A percentile compares a stretch with the other conserved stretches of the same genome.
Evolutionary conservation across 2,888 invertebrate genomes (phyloP).

Genomic region (Thecophora atra): DNA sequence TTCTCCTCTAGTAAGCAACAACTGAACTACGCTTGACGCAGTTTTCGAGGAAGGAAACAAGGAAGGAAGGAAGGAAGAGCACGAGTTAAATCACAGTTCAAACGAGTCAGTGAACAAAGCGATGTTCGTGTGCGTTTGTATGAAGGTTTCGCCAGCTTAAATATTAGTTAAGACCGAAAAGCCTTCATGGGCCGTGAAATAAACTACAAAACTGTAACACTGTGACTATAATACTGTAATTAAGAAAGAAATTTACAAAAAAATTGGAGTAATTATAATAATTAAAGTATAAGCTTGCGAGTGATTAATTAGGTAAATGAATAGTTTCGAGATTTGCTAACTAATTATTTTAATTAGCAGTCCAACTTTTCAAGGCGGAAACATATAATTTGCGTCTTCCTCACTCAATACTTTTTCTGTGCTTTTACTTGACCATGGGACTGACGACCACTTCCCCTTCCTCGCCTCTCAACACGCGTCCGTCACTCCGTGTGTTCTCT

Average conservation of each 20-base stretch:
- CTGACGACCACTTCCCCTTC: too few relatives aligned
- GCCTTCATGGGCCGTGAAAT: slow-evolving; percentile 10
- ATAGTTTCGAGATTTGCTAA: neutral
- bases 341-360: neutral
- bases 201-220: neutral
- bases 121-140: neutral
- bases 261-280: too few relatives aligned
- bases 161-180: slow-evolving; percentile 11
- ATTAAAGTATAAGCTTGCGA: too few relatives aligned
- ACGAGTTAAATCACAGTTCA: neutral
- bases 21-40: neutral
- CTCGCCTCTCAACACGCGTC: too few relatives aligned
- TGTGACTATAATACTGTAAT: too few relatives aligned
- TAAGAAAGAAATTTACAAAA: too few relatives aligned
- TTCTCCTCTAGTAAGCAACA: neutral
- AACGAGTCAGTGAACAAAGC: neutral
- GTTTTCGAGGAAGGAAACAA: too few relatives aligned
- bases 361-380: neutral
- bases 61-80: neutral
- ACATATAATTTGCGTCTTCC: too few relatives aligned
- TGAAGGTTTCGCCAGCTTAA: neutral
- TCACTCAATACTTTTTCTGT: too few relatives aligned
- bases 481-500: too few relatives aligned
- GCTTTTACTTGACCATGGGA: too few relatives aligned
- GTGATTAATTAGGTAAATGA: neutral